Evolutionary conservation across 2,797 vertebrate genomes (phyloP).

Genomic region (Trichosurus vulpecula): DNA sequence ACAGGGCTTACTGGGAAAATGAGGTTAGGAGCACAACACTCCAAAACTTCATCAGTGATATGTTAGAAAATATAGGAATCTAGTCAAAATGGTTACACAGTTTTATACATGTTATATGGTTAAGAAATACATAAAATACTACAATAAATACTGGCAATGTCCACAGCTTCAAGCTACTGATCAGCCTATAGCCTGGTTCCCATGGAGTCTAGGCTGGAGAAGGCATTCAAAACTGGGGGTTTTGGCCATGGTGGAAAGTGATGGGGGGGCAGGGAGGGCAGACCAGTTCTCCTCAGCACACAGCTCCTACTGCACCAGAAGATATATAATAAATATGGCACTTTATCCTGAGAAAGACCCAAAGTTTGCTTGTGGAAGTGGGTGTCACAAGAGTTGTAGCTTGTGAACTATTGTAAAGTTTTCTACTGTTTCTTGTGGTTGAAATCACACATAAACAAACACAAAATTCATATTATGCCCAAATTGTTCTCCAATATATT

Average conservation of each 20-base stretch:
- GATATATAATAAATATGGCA: neutral
- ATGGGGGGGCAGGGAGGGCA: neutral
- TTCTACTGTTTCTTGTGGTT: neutral
- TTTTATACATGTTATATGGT: neutral
- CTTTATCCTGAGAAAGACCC: neutral
- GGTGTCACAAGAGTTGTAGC: neutral
- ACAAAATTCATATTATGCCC: too few species aligned
- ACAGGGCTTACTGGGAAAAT: neutral
- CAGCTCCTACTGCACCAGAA: neutral
- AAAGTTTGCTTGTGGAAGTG: neutral
- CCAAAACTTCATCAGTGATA: neutral
- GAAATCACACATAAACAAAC: too few species aligned
- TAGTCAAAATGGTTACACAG: neutral
- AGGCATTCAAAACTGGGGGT: neutral
- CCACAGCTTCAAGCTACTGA: neutral
- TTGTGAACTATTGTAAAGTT: neutral
- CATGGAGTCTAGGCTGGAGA: neutral
- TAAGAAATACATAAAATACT: neutral
- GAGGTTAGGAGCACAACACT: neutral
- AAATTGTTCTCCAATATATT: too few species aligned
- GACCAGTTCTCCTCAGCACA: neutral
- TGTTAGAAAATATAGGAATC: neutral
- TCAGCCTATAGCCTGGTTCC: neutral
- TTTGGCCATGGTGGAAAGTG: neutral
- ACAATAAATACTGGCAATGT: neutral